Base-by-base conservation (phyloP, 2,888 invertebrate genomes). In the Pyrrhia umbra region DNA sequence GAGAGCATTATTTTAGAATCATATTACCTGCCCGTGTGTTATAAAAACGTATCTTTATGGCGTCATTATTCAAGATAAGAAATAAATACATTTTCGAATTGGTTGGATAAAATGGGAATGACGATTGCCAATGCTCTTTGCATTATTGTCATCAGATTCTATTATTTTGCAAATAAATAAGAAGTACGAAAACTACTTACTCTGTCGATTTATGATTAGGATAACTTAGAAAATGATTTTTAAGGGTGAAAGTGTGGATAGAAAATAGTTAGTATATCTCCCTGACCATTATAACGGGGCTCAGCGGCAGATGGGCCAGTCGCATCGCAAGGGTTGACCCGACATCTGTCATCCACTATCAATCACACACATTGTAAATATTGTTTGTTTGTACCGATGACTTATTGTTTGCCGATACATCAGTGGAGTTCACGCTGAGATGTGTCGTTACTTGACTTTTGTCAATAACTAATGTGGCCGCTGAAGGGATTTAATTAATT, bases 271-370 rank as follows among this genome's bases (percentile, higher is more conserved):
- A 42, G 75, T 81, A 71, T 77, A 78, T 81, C 77, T 79, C 74
- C 8, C 45, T 91, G 89, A 89, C 90, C 90, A 87, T 82, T 80
- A 72, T 79, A 79, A 72, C 79, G 79, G 76, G 70, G 79, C 57
- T 75, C 60, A 56, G 75, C 83, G 92, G 92, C 94, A 94, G 93
- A 94, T 94, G 93, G 90, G 76, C 84, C 81, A 61, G 75, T 77
- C 65, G 63, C 79, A 65, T 80, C 78, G 89, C 82, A 92, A 92
- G 94, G 93, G 94, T 92, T 93, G 87, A 84, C 84, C 81, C 85
- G 81, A 82, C 92, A 94, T 93, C 93, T 94, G 94, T 90, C 90
- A 85, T 69, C 77, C 82, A 90, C 90, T 87, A 94, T 94, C 93
- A 91, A 94, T 94, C 94, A 94, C 89, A 68, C 81, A 69, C 74